phyloP scores from a whole-genome alignment of 1,140 invertebrate species.

The Drosophila baimaii region DNA sequence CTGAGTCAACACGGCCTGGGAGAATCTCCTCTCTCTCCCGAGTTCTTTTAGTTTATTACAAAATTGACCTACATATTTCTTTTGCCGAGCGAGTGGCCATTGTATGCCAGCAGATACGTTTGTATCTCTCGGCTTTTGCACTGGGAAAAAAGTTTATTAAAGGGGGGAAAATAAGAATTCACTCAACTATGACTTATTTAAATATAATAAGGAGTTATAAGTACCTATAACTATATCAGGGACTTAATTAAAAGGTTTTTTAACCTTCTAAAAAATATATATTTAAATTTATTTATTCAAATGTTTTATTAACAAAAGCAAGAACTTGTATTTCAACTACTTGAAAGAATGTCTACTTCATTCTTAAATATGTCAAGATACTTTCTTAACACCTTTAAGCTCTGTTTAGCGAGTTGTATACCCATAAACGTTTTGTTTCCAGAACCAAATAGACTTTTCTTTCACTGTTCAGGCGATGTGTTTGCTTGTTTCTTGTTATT shows the following conservation, averaged over 20 bases:
- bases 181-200: no score
- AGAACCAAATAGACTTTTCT: neutral
- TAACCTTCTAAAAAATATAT: neutral
- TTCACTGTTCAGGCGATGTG: conserved; percentile 9
- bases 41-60: conserved; percentile 75
- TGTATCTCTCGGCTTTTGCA: conserved; percentile 22
- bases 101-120: conserved; percentile 48
- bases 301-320: neutral
- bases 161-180: no score
- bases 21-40: conserved; percentile 25
- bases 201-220: no score
- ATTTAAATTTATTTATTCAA: neutral
- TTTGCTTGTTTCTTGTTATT: conserved; percentile 64
- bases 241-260: neutral
- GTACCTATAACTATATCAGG: no score
- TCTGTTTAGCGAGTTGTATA: neutral
- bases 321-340: neutral
- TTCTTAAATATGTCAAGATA: neutral
- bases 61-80: conserved; percentile 79
- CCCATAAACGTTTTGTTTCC: neutral
- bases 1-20: neutral
- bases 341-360: neutral
- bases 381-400: no score
- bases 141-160: neutral
- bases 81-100: conserved; percentile 51